phyloP scores from a whole-genome alignment of 2,797 vertebrate genomes.

The Crax fasciolata region DNA sequence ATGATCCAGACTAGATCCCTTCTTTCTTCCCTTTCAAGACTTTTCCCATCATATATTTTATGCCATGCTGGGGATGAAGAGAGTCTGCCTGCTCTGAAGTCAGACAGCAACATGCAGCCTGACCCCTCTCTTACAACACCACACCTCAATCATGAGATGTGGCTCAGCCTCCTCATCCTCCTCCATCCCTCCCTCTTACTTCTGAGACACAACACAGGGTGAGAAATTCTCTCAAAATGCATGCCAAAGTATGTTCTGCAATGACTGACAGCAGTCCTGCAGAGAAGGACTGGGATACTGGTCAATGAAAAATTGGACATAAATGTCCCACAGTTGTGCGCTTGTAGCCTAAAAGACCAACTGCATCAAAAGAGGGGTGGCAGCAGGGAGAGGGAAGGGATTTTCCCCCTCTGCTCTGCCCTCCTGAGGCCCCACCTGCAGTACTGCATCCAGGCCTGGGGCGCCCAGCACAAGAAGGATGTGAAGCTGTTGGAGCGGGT shows the following conservation, averaged over 20 bases:
- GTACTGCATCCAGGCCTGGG: neutral
- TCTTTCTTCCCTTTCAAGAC: neutral
- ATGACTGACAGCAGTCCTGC: neutral
- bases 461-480: neutral
- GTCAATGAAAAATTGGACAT: neutral
- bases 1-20: slow-evolving; percentile 27
- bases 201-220: neutral
- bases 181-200: neutral
- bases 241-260: neutral
- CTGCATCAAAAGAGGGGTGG: neutral
- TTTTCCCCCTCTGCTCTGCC: neutral
- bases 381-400: neutral
- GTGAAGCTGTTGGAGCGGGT: neutral
- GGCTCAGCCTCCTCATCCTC: neutral
- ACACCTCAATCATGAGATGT: neutral
- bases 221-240: neutral
- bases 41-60: neutral
- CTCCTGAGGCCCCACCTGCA: neutral
- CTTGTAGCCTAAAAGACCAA: neutral
- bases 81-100: neutral
- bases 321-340: too few species aligned
- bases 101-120: neutral
- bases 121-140: neutral
- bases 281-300: neutral
- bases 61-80: neutral